A percentile compares a stretch with the other conserved stretches of the same genome.
Conservation (phyloP, 1,140 invertebrate species). For the Capitella teleta region DNA sequence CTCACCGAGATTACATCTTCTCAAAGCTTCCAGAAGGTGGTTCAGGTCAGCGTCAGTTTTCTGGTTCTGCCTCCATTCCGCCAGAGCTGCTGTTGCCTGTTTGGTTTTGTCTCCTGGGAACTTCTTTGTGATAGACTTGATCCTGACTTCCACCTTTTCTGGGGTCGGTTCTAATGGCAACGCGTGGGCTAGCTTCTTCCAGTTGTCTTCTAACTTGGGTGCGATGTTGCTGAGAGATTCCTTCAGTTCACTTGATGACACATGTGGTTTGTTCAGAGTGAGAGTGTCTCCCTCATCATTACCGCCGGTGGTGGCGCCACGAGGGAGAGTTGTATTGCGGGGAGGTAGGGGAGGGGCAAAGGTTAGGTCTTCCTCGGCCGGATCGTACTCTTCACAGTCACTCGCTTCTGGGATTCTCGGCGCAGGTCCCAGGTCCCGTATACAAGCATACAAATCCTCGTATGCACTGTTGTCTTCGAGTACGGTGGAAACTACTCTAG, state of each 20-base stretch:
- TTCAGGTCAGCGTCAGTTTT: conserved; percentile 6
- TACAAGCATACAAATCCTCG: neutral
- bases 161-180: conserved; percentile 5
- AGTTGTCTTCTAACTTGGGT: neutral
- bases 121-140: conserved; percentile 6
- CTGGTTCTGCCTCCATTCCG: conserved; percentile 9
- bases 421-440: no score
- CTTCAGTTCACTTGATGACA: neutral
- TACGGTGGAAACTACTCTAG: no score
- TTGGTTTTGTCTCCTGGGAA: conserved; percentile 2
- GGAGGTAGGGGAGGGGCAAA: neutral
- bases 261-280: neutral
- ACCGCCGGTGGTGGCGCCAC: neutral
- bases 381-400: neutral
- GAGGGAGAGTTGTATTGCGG: no score
- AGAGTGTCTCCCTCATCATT: neutral
- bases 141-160: neutral
- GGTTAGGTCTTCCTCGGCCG: neutral
- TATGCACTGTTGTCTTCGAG: neutral
- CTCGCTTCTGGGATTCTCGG: no score
- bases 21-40: conserved; percentile 6
- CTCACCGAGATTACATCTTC: conserved; percentile 3
- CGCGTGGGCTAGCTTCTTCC: conserved; percentile 9
- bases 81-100: conserved; percentile 7
- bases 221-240: conserved; percentile 1